Base-by-base conservation (phyloP, 2,888 invertebrate genomes). In the Stenichneumon culpator region DNA sequence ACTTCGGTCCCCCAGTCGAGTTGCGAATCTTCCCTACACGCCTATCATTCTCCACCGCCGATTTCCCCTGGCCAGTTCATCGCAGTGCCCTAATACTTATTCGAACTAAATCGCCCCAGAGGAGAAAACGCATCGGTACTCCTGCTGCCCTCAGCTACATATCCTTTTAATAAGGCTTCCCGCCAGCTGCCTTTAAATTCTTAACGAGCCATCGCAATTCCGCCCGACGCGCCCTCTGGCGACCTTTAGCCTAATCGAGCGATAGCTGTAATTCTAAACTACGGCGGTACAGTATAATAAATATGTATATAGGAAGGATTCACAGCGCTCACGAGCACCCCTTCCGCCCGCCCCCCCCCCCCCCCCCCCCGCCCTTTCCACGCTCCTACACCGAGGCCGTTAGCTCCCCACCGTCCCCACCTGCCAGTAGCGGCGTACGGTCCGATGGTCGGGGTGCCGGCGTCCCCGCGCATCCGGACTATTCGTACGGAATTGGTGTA, bases 321-420 rank as follows among this genome's bases (percentile, higher is more conserved):
- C 65, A 9, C 65, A 5, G 39, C 65, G 36, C n/a, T 22, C n/a
- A 63, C 63, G 3, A 47, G 11, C 47, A 7, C 3, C 19, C 74
- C 22, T 39, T 44, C 36, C 14, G 0, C 2, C 9, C 36, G 9
- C 36, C 36, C 4, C 52, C 67, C 19, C 9, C 3, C 14, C 25
- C n/a, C 4, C 9, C 36, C 36, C 36, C 36, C 36, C 4, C 52
- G 32, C 9, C 3, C 14, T 44, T 44, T 14, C 44, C 44, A 14
- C 44, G 44, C 14, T 44, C 44, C 44, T 52, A 22, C 36, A 67
- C 32, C 67, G 60, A 47, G 60, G 57, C 78, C 19, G 78, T 69
- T 78, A 28, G 44, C 69, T 78, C 69, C 69, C 32, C 78, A 79
- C 60, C 78, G 60, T 78, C 69, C 69, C 32, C 78, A 79, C 60